A percentile compares a stretch with the other conserved stretches of the same genome.
phyloP scores from a whole-genome alignment of 1,140 invertebrate genomes.

The Megalonaias nervosa region DNA sequence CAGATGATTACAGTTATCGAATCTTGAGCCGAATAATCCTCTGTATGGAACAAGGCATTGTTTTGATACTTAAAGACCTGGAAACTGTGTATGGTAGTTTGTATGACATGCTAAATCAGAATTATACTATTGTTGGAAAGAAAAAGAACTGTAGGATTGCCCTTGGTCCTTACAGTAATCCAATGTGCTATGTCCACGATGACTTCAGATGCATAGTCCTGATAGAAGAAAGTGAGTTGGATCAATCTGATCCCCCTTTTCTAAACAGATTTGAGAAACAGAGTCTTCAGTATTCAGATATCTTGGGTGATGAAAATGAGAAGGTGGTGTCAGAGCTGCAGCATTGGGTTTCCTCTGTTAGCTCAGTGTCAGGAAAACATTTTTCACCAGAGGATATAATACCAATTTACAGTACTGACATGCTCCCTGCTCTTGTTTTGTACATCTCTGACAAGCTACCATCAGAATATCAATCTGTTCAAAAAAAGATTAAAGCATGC shows the following conservation, averaged over 20 bases:
- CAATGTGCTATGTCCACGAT: too few relatives aligned
- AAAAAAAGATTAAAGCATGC: neutral
- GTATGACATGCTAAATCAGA: too few relatives aligned
- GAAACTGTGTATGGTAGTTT: constrained; percentile 47
- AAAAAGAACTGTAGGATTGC: constrained; percentile 38
- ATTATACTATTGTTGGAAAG: constrained; percentile 41
- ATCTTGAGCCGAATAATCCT: constrained; percentile 45
- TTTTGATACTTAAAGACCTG: constrained; percentile 41
- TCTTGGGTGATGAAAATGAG: constrained; percentile 21
- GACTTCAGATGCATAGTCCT: constrained; percentile 44
- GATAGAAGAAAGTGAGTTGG: constrained; percentile 34
- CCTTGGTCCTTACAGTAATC: too few relatives aligned
- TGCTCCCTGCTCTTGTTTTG: constrained; percentile 5
- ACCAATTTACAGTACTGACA: constrained; percentile 7
- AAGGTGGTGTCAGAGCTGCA: constrained; percentile 14
- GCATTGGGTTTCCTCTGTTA: constrained; percentile 3
- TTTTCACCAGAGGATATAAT: constrained; percentile 5
- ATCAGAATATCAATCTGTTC: neutral
- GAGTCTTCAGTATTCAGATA: too few relatives aligned
- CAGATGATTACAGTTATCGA: constrained; percentile 39
- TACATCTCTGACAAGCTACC: too few relatives aligned
- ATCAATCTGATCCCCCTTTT: constrained; percentile 37
- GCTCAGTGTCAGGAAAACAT: neutral
- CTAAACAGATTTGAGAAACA: constrained; percentile 51
- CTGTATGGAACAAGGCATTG: constrained; percentile 47